A percentile compares a stretch with the other conserved stretches of the same genome.
These are phyloP conservation scores for Nicator chloris DNA, from an alignment of 2,113 vertebrate species.

Conservation along the genomic window DNA sequence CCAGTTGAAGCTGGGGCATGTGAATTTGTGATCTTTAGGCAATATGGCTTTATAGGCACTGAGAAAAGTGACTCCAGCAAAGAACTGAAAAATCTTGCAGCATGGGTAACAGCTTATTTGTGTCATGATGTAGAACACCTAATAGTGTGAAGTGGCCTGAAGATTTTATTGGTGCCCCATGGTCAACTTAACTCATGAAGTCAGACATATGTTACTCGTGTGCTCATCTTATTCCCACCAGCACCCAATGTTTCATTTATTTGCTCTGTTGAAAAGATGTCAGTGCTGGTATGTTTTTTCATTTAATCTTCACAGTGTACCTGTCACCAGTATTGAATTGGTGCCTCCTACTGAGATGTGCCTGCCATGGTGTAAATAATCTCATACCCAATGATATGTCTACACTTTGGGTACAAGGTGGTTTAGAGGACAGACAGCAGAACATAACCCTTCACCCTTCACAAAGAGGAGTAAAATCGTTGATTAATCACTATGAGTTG, in stretches of 20 bases:
- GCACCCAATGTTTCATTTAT: not conserved
- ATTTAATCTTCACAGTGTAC: not conserved
- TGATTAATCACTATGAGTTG: not conserved
- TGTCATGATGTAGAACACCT: conserved; percentile 10
- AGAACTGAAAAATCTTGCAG: not conserved
- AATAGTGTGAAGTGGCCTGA: conserved; percentile 6
- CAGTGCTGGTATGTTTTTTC: not conserved
- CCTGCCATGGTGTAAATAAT: not conserved
- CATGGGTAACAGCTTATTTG: not conserved
- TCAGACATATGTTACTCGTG: not conserved
- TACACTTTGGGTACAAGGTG: not conserved
- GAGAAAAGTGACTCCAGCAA: not conserved
- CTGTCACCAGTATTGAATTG: not conserved
- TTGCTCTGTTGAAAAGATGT: not conserved
- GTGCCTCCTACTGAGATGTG: not conserved
- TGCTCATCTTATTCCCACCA: not conserved
- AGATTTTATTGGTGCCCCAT: not conserved
- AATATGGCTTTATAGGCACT: not conserved
- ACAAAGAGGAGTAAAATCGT: not conserved
- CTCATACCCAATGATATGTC: not conserved
- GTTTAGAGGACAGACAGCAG: not conserved
- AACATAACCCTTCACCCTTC: not conserved
- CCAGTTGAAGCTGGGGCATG: not conserved
- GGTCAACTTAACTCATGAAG: not conserved
- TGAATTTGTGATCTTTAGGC: not conserved